Conservation (phyloP, 2,888 invertebrate genomes). For the Antheraea assamensis region DNA sequence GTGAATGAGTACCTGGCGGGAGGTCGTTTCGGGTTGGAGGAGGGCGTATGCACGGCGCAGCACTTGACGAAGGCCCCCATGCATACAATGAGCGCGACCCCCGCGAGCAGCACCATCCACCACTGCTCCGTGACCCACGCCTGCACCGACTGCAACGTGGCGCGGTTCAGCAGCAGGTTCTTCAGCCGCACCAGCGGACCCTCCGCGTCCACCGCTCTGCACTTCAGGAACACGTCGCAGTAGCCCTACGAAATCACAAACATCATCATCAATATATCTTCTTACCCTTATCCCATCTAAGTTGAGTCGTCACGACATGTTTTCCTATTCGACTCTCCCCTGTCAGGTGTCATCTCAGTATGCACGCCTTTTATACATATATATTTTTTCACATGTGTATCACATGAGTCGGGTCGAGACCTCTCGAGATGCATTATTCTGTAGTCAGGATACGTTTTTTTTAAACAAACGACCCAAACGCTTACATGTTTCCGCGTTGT, state of each 20-base stretch:
- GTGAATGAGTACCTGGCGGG: constrained; percentile 86
- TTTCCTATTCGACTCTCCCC: too few species aligned
- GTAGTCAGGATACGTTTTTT: too few species aligned
- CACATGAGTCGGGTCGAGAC: too few species aligned
- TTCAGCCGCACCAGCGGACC: constrained; percentile 98
- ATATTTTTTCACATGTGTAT: too few species aligned
- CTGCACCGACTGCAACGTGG: constrained; percentile 92
- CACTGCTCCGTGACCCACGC: constrained; percentile 98
- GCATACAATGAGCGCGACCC: constrained; percentile 94
- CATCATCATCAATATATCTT: too few species aligned
- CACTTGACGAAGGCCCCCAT: constrained; percentile 99
- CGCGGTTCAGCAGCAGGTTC: constrained; percentile 95
- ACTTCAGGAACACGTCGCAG: constrained; percentile 99
- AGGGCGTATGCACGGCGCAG: constrained; percentile 99
- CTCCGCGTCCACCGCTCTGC: constrained; percentile 99
- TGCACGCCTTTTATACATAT: too few species aligned
- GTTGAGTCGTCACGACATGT: neutral
- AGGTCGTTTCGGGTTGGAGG: constrained; percentile 98
- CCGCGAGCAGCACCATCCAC: constrained; percentile 97
- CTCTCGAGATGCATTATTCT: too few species aligned
- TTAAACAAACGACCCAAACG: too few species aligned
- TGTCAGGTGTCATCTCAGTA: too few species aligned
- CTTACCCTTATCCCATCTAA: neutral
- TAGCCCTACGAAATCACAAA: constrained; percentile 87
- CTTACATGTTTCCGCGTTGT: too few species aligned